Evolutionary conservation across 2,888 invertebrate genomes (phyloP), one percentile per base, ranked within the genome.

Genomic region (Leucoma salicis): DNA sequence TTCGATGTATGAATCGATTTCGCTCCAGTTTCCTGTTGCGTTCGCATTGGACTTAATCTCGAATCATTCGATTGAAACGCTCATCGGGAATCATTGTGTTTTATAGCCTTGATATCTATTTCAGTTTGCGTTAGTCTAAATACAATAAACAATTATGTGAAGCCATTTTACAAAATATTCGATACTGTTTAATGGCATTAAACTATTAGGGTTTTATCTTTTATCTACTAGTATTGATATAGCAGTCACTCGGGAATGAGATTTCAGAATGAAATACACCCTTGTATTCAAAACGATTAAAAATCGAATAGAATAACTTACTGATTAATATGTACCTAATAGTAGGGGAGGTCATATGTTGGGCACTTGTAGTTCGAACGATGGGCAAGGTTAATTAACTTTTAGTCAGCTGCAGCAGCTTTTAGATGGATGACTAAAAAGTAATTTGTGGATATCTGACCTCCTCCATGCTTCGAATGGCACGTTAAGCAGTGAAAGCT

Each of bases 1-100:
- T 80, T 83, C 80, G 76, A 81, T 78, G 74, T 80, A 74, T 81
- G 77, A 82, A 83, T 83, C 83, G 83, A 85, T 85, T 82, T 77
- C 77, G 77, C 76, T 84, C 74, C 72, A 81, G 85, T 82, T 86
- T 86, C 85, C 86, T 84, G 81, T 83, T 82, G 77, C 83, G 75
- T 79, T 74, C 76, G 70, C 70, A 71, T 73, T 68, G 76, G 77
- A 82, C 79, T 82, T 82, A 85, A 84, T 86, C 85, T 80, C 72
- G 69, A 53, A 72, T 71, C 70, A 68, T 61, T 69, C 76, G 79
- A 80, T 80, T 78, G 78, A 78, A 82, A 81, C 63, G 71, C 69
- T 77, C 70, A 66, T 57, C 61, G 58, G 51, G 57, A 70, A 70
- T 68, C 67, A 67, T 61, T 57, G 63, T 63, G 68, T 66, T 74